A percentile compares a stretch with the other conserved stretches of the same genome.
Evolutionary conservation across 2,888 invertebrate genomes (phyloP).

Genomic region (Trichogramma dendrolimi): DNA sequence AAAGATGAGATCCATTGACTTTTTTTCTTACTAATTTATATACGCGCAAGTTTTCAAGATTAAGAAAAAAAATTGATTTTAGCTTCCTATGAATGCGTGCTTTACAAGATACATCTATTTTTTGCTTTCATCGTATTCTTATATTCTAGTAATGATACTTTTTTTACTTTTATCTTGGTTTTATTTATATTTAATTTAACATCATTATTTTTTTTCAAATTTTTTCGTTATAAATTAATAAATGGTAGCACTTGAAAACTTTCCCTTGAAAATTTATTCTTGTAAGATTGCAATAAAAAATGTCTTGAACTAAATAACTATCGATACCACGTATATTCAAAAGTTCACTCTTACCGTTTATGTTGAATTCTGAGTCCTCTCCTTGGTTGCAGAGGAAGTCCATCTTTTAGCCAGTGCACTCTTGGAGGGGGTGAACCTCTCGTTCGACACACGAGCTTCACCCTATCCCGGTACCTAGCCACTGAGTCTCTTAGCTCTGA

Average conservation of each 20-base stretch:
- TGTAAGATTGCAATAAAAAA: too few relatives aligned
- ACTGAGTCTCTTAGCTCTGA: slow-evolving; percentile 52
- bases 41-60: not conserved
- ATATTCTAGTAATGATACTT: too few relatives aligned
- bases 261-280: too few relatives aligned
- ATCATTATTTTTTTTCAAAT: too few relatives aligned
- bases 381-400: slow-evolving; percentile 48
- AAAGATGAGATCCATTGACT: not conserved
- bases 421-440: slow-evolving; percentile 50
- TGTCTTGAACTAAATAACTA: too few relatives aligned
- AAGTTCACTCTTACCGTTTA: slow-evolving; percentile 44
- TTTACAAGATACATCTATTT: not conserved
- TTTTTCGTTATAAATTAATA: too few relatives aligned
- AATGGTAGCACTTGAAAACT: too few relatives aligned
- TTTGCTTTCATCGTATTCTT: too few relatives aligned
- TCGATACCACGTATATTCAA: too few relatives aligned
- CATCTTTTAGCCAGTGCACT: slow-evolving; percentile 51
- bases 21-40: too few relatives aligned
- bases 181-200: too few relatives aligned
- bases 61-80: slow-evolving; percentile 18
- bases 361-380: slow-evolving; percentile 51
- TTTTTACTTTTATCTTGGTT: too few relatives aligned
- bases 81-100: slow-evolving; percentile 21
- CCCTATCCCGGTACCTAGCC: slow-evolving; percentile 50
- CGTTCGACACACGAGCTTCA: slow-evolving; percentile 51